phyloP scores from a whole-genome alignment of 2,113 vertebrate species.

The Rana temporaria region DNA sequence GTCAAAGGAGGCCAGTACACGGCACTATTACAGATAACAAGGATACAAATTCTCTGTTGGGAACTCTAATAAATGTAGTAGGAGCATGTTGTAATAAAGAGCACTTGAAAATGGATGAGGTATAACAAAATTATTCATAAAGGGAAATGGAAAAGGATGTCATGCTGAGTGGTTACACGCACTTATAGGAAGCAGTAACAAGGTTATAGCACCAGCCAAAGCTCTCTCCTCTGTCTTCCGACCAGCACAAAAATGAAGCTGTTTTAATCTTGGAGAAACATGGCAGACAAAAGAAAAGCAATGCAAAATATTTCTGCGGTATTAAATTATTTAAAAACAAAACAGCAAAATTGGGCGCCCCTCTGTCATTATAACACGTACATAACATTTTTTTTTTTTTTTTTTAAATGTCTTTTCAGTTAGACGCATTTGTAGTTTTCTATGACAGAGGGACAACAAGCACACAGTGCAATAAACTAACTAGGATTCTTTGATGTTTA shows the following conservation, averaged over 20 bases:
- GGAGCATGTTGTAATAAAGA: constrained; percentile 74
- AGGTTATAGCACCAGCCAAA: constrained; percentile 70
- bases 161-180: constrained; percentile 77
- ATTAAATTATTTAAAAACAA: constrained; percentile 78
- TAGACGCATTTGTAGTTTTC: constrained; percentile 62
- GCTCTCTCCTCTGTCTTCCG: constrained; percentile 71
- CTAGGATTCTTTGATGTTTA: constrained; percentile 29
- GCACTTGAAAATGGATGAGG: constrained; percentile 78
- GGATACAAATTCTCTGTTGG: constrained; percentile 75
- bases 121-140: constrained; percentile 86
- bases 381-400: constrained; percentile 65
- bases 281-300: constrained; percentile 68
- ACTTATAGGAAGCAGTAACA: constrained; percentile 76
- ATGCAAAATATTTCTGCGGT: constrained; percentile 70
- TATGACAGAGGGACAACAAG: constrained; percentile 61
- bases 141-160: constrained; percentile 75
- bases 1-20: constrained; percentile 66
- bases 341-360: constrained; percentile 68
- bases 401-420: constrained; percentile 65
- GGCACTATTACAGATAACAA: constrained; percentile 73
- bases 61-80: constrained; percentile 75
- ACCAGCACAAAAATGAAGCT: constrained; percentile 66
- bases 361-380: constrained; percentile 70
- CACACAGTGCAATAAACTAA: constrained; percentile 60
- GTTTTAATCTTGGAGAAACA: constrained; percentile 67